Base-by-base conservation (phyloP, 2,888 invertebrate genomes). In the Stenchaetothrips biformis region DNA sequence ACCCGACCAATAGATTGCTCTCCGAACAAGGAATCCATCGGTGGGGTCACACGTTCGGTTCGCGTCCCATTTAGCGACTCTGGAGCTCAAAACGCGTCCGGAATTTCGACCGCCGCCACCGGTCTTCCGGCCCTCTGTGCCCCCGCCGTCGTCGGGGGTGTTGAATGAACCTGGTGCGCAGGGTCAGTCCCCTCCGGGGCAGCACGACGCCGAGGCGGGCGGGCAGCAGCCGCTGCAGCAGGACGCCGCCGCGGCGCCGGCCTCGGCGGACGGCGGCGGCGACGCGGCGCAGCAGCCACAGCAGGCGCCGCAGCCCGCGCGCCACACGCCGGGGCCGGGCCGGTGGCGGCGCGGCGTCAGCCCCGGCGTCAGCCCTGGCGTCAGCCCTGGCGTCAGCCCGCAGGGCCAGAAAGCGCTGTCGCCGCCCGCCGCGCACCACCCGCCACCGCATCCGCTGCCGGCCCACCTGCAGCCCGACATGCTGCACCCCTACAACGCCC, bases 291-390 rank as follows among this genome's bases (percentile, higher is more conserved):
- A 16, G 59, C 59, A 59, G 59, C 13, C 59, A 16, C 18, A 9
- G 25, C 67, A 18, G 67, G 67, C 4, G 21, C 67, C 21, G 67
- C 67, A 74, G 67, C 67, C 67, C 67, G 67, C 25, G 67, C 67
- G 7, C 8, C 67, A 25, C 67, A 74, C 67, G 67, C 67, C 67
- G 67, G 67, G 67, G 25, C 81, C 80, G 81, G 79, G 9, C 82
- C 81, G 48, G 81, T 81, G 13, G 79, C 79, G 18, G 80, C 81
- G 1, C 82, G n/a, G 77, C 81, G 13, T 77, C 67, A n/a, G 78
- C 90, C 91, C 49, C 89, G 89, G 83, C 89, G 88, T 81, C 86
- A 91, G 84, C 87, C 88, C 81, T 84, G 87, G 79, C 87, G 87
- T 82, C 85, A 83, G 81, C 82, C 82, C 81, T 81, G 83, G 82